These are phyloP conservation scores for Phortica magna DNA, from an alignment of 2,888 invertebrate species.

Conservation along the genomic window DNA sequence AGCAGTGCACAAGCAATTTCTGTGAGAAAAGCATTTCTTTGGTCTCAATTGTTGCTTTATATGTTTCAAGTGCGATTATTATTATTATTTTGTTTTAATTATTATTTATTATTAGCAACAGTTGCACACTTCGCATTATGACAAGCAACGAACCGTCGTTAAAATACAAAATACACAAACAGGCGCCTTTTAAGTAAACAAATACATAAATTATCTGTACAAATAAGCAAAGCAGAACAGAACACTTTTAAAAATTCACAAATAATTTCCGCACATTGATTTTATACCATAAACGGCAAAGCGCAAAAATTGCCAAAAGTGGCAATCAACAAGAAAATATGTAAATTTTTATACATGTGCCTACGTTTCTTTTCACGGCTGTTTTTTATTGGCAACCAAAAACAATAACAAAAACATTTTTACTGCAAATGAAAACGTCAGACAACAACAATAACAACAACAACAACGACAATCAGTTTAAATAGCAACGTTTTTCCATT, in stretches of 20 bases:
- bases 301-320: neutral
- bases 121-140: no score
- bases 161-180: no score
- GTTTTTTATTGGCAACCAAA: neutral
- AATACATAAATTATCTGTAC: neutral
- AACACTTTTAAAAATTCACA: neutral
- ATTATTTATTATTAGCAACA: no score
- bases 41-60: no score
- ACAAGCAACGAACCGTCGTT: neutral
- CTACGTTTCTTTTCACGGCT: neutral
- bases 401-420: neutral
- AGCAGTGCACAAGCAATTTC: no score
- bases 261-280: slow-evolving; percentile 19
- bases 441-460: slow-evolving; percentile 32
- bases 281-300: slow-evolving; percentile 40
- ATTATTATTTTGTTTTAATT: no score
- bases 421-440: neutral
- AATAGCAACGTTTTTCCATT: slow-evolving; percentile 59
- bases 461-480: slow-evolving; percentile 35
- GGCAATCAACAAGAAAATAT: neutral
- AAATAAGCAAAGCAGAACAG: neutral
- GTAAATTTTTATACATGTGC: slow-evolving; percentile 2
- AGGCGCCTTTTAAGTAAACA: neutral
- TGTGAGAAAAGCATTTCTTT: no score
- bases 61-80: no score